Evolutionary conservation across 2,797 vertebrate genomes (phyloP), one percentile per base, ranked within the genome.

Genomic region (Chaunax sp.): DNA sequence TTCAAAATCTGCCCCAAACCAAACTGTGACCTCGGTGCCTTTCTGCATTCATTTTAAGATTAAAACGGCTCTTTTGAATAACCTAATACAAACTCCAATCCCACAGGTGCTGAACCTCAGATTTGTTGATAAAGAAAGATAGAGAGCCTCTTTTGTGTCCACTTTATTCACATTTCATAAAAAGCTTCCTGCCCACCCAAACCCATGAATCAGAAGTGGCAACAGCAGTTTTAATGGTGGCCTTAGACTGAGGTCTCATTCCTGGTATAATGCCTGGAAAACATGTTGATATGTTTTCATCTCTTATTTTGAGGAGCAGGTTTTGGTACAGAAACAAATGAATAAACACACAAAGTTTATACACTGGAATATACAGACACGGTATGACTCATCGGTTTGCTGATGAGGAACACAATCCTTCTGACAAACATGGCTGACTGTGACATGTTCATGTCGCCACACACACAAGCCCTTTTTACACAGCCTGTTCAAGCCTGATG

Each of bases 101-200:
- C 23, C n/a, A 25, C 35, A 30, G 52, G 9, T n/a, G 41, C 1
- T 23, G 20, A 53, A 15, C 18, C 30, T 13, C 8, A 23, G 14
- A 30, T 72, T n/a, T 30, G 64, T 58, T 58, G 46, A 57, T 58
- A 50, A 45, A 47, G 64, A 54, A 72, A 69, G 51, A 51, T 13
- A n/a, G n/a, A 33, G 20, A 35, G 26, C 7, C 1, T 2, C 22
- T 18, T 9, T 38, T 46, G 28, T 52, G 28, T 49, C 1, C 18
- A 55, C 20, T 58, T 59, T n/a, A 25, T 58, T 43, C 47, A 15
- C 16, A 40, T 67, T 54, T 44, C 0, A 25, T 12, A 40, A 11
- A 54, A 59, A 63, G 56, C 16, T 23, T 54, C 37, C 26, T 58
- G 35, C 47, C 6, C 20, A 20, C 44, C 7, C 11, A 43, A 58